These are phyloP conservation scores for Diplolepis rosae DNA, from an alignment of 2,888 invertebrate species.

Conservation along the genomic window DNA sequence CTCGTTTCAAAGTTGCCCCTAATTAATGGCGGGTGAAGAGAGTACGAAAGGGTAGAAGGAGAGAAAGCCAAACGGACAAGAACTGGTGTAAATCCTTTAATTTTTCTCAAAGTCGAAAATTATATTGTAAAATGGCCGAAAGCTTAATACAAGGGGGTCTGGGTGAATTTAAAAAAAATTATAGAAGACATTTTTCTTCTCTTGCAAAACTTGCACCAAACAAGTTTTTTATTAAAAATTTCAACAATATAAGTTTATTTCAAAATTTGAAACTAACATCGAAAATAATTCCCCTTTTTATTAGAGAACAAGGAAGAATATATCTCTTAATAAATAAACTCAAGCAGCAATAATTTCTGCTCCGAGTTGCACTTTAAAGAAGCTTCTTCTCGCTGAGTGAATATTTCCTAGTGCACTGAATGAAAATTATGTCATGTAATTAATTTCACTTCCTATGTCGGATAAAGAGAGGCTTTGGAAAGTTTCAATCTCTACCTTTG, in stretches of 20 bases:
- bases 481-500: background rate
- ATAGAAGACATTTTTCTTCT: too few relatives aligned
- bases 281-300: background rate
- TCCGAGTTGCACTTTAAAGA: background rate
- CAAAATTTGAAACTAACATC: background rate
- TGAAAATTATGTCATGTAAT: background rate
- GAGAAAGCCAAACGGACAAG: background rate
- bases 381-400: background rate
- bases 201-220: too few relatives aligned
- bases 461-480: background rate
- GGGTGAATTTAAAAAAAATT: too few relatives aligned
- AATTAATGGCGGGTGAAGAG: slow-evolving; percentile 21
- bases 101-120: background rate
- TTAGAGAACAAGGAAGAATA: background rate
- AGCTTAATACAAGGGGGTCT: background rate
- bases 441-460: background rate
- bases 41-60: background rate
- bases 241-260: too few relatives aligned
- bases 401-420: background rate
- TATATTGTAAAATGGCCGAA: background rate
- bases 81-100: background rate
- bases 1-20: slow-evolving; percentile 18
- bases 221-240: too few relatives aligned
- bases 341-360: background rate
- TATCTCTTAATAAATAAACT: background rate